Evolutionary conservation across 2,797 vertebrate species (phyloP), one percentile per base, ranked within the genome.

Genomic region (Anguilla anguilla): DNA sequence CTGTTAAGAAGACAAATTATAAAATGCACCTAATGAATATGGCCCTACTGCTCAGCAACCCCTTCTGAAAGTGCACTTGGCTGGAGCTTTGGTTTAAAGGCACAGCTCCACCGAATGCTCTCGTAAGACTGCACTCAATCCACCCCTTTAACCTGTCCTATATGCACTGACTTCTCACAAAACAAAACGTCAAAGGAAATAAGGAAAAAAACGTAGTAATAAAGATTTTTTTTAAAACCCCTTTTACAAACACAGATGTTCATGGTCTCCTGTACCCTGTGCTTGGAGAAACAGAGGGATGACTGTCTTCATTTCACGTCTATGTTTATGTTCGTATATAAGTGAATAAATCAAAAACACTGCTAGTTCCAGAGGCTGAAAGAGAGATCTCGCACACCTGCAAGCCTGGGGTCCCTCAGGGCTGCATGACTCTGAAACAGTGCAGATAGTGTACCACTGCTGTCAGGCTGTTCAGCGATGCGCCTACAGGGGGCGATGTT

Each of bases 401-500:
- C 43, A 51, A n/a, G 43, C 22, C 22, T 51, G 19, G 79, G 46
- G 46, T 3, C 79, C 10, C 46, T 51, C 22, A 11, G 19, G 11
- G 79, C 79, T 51, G 35, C 0, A 22, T 15, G 7, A 46, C 35
- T 46, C 28, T 35, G 43, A 51, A n/a, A 49, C 43, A 82, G 79
- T 0, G n/a, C 28, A 25, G 83, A 35, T 1, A 19, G 13, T 59
- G 15, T 61, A 17, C 53, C 31, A 39, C 31, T 10, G 11, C 55
- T 43, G 35, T 39, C 6, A 3, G 53, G 55, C n/a, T 0, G 46
- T 59, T n/a, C 74, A n/a, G 28, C 17, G 35, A 6, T n/a, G 1
- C 2, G 13, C 91, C 92, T 91, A 91, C 74, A 91, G 90, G 91
- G 90, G 91, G 91, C 61, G 88, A 35, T 91, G 89, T 92, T 92